Evolutionary conservation across 37 sponge, comb jelly and placozoan genomes (phyloP).

Genomic region (Geodia barretti): DNA sequence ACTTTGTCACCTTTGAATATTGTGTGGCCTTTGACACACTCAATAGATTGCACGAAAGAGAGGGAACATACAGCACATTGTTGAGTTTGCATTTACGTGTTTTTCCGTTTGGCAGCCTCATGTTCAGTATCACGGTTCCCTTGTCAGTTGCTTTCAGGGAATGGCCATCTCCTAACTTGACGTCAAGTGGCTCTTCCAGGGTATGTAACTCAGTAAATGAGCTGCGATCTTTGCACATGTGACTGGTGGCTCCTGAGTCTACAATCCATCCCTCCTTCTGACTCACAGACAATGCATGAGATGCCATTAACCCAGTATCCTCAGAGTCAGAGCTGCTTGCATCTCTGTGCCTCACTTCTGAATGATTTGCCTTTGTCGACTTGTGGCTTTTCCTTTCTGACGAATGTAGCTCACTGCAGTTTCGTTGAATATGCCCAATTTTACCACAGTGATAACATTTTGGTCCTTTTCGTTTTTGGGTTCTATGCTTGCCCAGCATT

Average conservation of each 20-base stretch:
- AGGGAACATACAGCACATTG: slow-evolving; percentile 55
- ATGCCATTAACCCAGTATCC: slow-evolving; percentile 5
- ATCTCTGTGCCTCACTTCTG: background rate
- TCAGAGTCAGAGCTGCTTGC: slow-evolving; percentile 28
- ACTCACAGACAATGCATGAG: slow-evolving; percentile 27
- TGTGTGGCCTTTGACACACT: slow-evolving; percentile 50
- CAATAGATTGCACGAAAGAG: slow-evolving; percentile 46
- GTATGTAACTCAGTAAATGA: slow-evolving; percentile 9
- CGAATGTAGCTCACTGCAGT: slow-evolving; percentile 29
- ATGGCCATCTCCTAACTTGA: slow-evolving; percentile 47
- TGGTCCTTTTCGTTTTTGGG: background rate
- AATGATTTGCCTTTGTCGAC: background rate
- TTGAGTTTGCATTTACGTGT: slow-evolving; percentile 16
- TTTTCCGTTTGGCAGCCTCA: slow-evolving; percentile 21
- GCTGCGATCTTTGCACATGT: slow-evolving; percentile 33
- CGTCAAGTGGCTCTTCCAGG: slow-evolving; percentile 20
- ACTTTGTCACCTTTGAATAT: slow-evolving; percentile 27
- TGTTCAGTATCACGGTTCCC: slow-evolving; percentile 25
- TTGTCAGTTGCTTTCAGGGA: slow-evolving; percentile 10
- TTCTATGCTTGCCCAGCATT: slow-evolving; percentile 11
- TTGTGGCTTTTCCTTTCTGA: background rate
- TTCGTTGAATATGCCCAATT: slow-evolving; percentile 23
- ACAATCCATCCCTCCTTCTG: slow-evolving; percentile 20
- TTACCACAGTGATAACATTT: slow-evolving; percentile 41
- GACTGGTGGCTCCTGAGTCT: slow-evolving; percentile 38